Conservation (phyloP, 2,888 invertebrate species). For the Neuroscelio doddi region DNA sequence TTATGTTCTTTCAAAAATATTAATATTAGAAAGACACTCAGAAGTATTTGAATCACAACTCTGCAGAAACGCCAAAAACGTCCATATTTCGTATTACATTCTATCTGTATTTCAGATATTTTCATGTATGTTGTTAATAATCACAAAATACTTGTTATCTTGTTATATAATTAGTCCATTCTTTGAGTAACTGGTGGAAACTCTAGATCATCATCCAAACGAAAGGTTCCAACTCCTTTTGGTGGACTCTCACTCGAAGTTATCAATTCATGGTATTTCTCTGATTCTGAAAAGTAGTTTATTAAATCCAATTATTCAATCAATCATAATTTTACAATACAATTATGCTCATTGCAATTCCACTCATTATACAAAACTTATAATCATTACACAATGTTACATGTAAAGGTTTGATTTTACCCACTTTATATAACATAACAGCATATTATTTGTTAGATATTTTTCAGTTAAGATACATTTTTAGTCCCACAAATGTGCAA, state of each 20-base stretch:
- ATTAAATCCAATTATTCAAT: no score
- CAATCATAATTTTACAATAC: no score
- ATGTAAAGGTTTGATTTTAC: no score
- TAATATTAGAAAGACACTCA: constrained; percentile 3
- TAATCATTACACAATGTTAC: no score
- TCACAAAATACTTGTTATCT: neutral
- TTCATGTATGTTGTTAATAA: neutral
- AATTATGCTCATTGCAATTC: no score
- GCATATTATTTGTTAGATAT: neutral
- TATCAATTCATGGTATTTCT: constrained; percentile 82
- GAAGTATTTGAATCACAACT: neutral
- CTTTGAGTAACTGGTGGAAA: constrained; percentile 86
- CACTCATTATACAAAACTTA: no score
- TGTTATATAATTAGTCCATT: constrained; percentile 68
- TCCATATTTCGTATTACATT: no score
- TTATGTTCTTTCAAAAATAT: no score
- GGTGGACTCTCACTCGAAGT: constrained; percentile 81
- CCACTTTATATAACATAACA: no score
- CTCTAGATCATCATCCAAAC: constrained; percentile 86
- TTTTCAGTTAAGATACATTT: no score
- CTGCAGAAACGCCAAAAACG: no score
- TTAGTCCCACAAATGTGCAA: no score
- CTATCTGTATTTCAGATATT: neutral
- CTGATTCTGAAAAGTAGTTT: constrained; percentile 79
- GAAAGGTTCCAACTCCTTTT: constrained; percentile 78